Evolutionary conservation across 1,140 invertebrate species (phyloP).

Genomic region (Laodelphax striatellus): DNA sequence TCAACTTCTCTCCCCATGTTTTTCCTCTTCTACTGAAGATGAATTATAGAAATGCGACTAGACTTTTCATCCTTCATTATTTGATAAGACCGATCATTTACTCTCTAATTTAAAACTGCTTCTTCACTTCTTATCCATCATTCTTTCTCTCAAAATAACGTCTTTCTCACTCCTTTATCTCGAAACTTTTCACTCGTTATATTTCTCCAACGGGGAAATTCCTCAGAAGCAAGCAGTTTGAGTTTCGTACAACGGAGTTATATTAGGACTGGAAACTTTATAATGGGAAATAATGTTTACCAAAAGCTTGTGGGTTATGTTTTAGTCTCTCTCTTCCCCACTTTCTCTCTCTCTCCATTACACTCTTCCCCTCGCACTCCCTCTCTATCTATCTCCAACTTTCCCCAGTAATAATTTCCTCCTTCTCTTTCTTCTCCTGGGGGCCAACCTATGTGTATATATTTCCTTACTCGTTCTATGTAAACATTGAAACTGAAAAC

Average conservation of each 20-base stretch:
- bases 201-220: constrained; percentile 76
- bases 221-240: too few relatives aligned
- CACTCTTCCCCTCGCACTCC: too few relatives aligned
- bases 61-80: too few relatives aligned
- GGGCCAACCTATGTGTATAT: too few relatives aligned
- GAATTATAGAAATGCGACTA: too few relatives aligned
- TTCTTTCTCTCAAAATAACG: constrained; percentile 3
- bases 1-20: not conserved
- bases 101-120: not conserved
- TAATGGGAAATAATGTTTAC: constrained; percentile 15
- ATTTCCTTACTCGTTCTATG: too few relatives aligned
- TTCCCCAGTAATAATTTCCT: not conserved
- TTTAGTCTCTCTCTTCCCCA: not conserved
- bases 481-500: too few relatives aligned
- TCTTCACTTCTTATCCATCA: not conserved
- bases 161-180: not conserved
- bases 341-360: too few relatives aligned
- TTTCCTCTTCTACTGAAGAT: not conserved
- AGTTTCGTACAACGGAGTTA: not conserved
- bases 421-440: not conserved
- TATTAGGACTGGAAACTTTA: constrained; percentile 15
- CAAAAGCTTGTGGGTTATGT: constrained; percentile 3
- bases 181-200: constrained; percentile 58
- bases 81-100: too few relatives aligned
- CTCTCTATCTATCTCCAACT: too few relatives aligned